Percentiles rank a stretch among this genome's conserved stretches.
These are phyloP conservation scores for Phrynocephalus forsythii DNA, from an alignment of 2,797 vertebrate genomes.

Conservation along the genomic window DNA sequence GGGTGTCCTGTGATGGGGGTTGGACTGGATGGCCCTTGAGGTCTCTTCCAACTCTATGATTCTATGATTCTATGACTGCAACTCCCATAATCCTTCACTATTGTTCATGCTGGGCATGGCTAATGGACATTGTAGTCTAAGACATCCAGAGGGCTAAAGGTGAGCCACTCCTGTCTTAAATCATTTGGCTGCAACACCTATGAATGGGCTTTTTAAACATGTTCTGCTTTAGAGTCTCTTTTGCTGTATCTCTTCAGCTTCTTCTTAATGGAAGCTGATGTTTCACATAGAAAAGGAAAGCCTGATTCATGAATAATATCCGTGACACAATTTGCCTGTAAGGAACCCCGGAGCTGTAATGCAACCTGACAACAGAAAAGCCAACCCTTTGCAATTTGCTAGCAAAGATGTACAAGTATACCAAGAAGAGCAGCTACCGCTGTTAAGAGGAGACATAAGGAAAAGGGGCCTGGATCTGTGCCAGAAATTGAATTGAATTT, in stretches of 20 bases:
- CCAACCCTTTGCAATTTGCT: conserved; percentile 54
- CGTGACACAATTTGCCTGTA: conserved; percentile 63
- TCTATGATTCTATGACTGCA: not conserved
- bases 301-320: conserved; percentile 39
- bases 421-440: conserved; percentile 44
- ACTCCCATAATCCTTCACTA: not conserved
- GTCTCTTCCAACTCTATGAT: too few species aligned
- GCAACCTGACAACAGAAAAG: conserved; percentile 67
- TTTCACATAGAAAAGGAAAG: conserved; percentile 38
- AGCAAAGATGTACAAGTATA: conserved; percentile 47
- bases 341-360: conserved; percentile 64
- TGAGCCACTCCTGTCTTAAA: too few species aligned
- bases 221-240: conserved; percentile 50
- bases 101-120: not conserved
- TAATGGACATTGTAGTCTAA: not conserved
- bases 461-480: not conserved
- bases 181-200: too few species aligned
- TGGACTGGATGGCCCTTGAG: too few species aligned
- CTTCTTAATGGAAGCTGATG: conserved; percentile 59
- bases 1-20: too few species aligned
- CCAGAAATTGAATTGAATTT: conserved; percentile 40
- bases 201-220: not conserved
- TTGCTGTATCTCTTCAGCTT: conserved; percentile 44
- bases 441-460: conserved; percentile 1
- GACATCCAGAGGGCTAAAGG: too few species aligned